Evolutionary conservation across 2,888 invertebrate species (phyloP).

Genomic region (Altica lythri): DNA sequence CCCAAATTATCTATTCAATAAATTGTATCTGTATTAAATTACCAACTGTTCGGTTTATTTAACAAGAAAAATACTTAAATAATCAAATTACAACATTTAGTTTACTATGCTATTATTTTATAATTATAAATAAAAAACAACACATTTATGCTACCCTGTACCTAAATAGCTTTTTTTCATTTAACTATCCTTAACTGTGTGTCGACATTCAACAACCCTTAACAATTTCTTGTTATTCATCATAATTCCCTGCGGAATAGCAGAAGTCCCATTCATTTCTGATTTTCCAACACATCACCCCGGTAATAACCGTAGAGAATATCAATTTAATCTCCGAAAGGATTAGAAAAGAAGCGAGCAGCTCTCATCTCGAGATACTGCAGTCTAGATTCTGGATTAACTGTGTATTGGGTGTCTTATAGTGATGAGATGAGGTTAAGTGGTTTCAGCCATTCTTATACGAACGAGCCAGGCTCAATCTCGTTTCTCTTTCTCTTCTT

Average conservation of each 20-base stretch:
- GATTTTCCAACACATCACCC: constrained; percentile 24
- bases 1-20: too few relatives aligned
- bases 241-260: constrained; percentile 4
- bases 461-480: constrained; percentile 15
- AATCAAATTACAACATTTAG: too few relatives aligned
- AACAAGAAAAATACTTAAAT: too few relatives aligned
- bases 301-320: constrained; percentile 27
- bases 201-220: too few relatives aligned
- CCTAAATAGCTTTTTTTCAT: too few relatives aligned
- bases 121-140: too few relatives aligned
- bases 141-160: too few relatives aligned
- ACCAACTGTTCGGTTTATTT: too few relatives aligned
- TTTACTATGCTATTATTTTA: too few relatives aligned
- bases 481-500: constrained; percentile 13
- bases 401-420: constrained; percentile 30
- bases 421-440: constrained; percentile 32
- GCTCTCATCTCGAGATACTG: constrained; percentile 22
- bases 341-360: constrained; percentile 28
- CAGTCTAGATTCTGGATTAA: constrained; percentile 30
- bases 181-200: too few relatives aligned
- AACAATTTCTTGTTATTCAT: background rate
- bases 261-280: constrained; percentile 17
- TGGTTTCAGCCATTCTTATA: constrained; percentile 32
- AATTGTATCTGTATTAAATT: too few relatives aligned
- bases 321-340: constrained; percentile 31